phyloP scores from a whole-genome alignment of 2,797 vertebrate genomes.

The Muscicapa striata region DNA sequence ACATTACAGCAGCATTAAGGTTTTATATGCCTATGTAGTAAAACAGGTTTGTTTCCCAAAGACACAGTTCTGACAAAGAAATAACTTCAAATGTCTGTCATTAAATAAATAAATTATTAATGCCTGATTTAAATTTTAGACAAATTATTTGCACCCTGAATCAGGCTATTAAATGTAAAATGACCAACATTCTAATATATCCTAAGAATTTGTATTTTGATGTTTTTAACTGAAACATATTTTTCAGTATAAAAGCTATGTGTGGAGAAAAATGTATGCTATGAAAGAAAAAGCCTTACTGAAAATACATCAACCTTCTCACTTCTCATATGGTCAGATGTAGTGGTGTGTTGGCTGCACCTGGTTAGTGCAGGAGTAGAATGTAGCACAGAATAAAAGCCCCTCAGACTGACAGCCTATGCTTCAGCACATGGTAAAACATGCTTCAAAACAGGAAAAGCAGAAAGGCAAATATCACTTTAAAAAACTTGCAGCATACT shows the following conservation, averaged over 20 bases:
- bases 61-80: not conserved
- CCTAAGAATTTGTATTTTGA: not conserved
- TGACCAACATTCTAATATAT: not conserved
- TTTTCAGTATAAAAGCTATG: not conserved
- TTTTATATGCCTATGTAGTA: not conserved
- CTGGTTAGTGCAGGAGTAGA: not conserved
- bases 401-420: not conserved
- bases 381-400: not conserved
- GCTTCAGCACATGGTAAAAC: not conserved
- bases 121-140: not conserved
- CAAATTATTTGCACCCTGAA: not conserved
- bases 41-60: not conserved
- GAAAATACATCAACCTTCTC: not conserved
- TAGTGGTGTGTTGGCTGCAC: not conserved
- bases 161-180: not conserved
- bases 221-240: not conserved
- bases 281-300: not conserved
- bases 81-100: not conserved
- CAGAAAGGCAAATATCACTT: not conserved
- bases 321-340: not conserved
- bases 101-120: not conserved
- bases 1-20: not conserved
- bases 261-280: not conserved
- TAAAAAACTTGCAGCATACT: not conserved
- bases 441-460: not conserved